These are phyloP conservation scores for Drosophila demipolita DNA, from an alignment of 2,888 invertebrate genomes.

Conservation along the genomic window DNA sequence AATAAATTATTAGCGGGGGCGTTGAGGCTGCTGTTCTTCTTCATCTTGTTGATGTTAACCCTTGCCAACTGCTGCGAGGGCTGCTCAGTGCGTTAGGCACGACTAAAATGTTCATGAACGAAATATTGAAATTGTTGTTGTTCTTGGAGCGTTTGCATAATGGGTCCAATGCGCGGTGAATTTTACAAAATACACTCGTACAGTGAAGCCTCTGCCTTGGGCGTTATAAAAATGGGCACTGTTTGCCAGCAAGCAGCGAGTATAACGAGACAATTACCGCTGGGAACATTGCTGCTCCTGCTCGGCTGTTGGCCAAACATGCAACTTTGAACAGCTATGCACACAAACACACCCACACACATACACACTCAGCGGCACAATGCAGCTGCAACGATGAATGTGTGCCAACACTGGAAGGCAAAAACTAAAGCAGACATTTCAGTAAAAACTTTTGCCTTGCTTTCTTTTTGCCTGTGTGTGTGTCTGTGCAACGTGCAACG, in stretches of 20 bases:
- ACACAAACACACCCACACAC: constrained; percentile 17
- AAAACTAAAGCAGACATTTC: constrained; percentile 70
- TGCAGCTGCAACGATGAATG: constrained; percentile 53
- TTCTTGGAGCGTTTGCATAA: not conserved
- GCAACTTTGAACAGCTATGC: constrained; percentile 67
- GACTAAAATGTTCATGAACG: not conserved
- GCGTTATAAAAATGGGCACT: constrained; percentile 59
- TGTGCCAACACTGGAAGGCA: constrained; percentile 66
- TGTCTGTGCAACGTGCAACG: constrained; percentile 33
- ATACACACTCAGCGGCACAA: constrained; percentile 9
- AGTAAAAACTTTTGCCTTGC: constrained; percentile 56
- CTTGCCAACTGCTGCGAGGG: constrained; percentile 28
- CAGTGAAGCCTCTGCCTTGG: constrained; percentile 41
- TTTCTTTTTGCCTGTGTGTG: constrained; percentile 26
- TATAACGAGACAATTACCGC: constrained; percentile 81
- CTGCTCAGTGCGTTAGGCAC: constrained; percentile 1
- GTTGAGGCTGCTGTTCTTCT: constrained; percentile 36
- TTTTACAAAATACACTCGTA: constrained; percentile 25
- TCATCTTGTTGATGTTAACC: constrained; percentile 51
- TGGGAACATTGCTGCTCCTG: constrained; percentile 52
- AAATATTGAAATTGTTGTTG: not conserved
- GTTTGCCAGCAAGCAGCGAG: constrained; percentile 75
- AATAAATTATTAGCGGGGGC: constrained; percentile 74
- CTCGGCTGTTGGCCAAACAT: constrained; percentile 56
- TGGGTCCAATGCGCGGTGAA: not conserved